Conservation (phyloP, 92 coral and sea anemone species). For the Chrysogorgia sp. region DNA sequence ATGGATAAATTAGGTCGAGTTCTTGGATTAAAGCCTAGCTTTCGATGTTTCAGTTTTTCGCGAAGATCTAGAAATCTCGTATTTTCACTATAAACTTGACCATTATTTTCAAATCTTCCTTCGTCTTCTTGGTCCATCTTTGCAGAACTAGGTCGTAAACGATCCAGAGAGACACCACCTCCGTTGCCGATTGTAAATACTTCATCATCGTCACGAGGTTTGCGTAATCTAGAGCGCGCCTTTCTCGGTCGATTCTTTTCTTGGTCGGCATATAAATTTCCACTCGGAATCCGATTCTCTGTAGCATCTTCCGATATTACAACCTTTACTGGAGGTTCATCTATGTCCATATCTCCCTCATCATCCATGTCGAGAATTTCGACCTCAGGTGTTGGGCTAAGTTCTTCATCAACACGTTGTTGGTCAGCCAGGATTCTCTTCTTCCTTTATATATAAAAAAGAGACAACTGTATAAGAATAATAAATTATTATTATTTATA, state of each 20-base stretch:
- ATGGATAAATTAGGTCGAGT: conserved; percentile 90
- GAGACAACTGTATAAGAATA: background rate
- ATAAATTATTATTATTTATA: background rate
- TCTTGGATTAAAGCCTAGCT: conserved; percentile 72
- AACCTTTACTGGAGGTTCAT: conserved; percentile 90
- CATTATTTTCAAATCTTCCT: background rate
- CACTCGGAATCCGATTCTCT: conserved; percentile 12
- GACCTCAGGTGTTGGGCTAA: conserved; percentile 80
- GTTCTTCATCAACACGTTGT: conserved; percentile 73
- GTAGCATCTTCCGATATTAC: conserved; percentile 76
- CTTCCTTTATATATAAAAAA: conserved; percentile 56
- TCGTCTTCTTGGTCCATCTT: conserved; percentile 18
- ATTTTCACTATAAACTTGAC: background rate
- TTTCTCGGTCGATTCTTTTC: background rate
- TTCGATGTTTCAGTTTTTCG: conserved; percentile 70
- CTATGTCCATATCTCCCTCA: conserved; percentile 70
- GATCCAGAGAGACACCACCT: background rate
- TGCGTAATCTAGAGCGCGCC: conserved; percentile 8
- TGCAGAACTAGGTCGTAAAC: conserved; percentile 1
- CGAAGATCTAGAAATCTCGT: conserved; percentile 61
- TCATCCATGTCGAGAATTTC: conserved; percentile 74
- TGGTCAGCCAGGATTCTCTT: conserved; percentile 81
- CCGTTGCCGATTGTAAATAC: background rate
- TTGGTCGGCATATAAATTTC: conserved; percentile 32
- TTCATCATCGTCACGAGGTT: background rate